Evolutionary conservation across 2,888 invertebrate genomes (phyloP).

Genomic region (Diaprepes abbreviatus): DNA sequence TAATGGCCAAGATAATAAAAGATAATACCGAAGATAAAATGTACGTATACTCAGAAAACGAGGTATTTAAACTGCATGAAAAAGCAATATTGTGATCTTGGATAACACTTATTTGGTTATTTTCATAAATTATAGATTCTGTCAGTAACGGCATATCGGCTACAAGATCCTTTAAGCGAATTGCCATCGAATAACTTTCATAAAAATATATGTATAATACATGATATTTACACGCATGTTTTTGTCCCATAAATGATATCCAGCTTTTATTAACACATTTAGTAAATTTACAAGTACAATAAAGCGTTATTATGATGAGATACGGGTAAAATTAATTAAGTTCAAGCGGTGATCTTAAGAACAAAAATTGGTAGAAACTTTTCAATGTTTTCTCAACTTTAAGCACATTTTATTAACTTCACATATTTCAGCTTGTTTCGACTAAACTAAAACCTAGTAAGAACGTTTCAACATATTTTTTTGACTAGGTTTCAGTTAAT

Average conservation of each 20-base stretch:
- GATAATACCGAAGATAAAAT: conserved; percentile 5
- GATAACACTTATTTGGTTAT: conserved; percentile 25
- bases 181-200: conserved; percentile 6
- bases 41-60: neutral
- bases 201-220: conserved; percentile 6
- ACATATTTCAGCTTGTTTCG: too few relatives aligned
- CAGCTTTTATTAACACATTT: neutral
- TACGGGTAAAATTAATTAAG: too few relatives aligned
- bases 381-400: too few relatives aligned
- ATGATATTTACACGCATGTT: neutral
- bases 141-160: conserved; percentile 8
- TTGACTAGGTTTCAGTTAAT: too few relatives aligned
- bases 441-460: too few relatives aligned
- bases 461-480: too few relatives aligned
- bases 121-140: conserved; percentile 29
- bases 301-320: too few relatives aligned
- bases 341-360: too few relatives aligned
- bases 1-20: conserved; percentile 18
- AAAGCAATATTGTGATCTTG: conserved; percentile 26
- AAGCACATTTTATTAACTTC: too few relatives aligned
- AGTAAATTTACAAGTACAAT: too few relatives aligned
- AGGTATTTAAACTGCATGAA: conserved; percentile 10
- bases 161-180: neutral
- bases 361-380: too few relatives aligned
- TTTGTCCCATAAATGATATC: neutral